Percentiles rank a stretch among this genome's conserved stretches.
Conservation (phyloP, 2,888 invertebrate genomes). For the Oscheius sp. region DNA sequence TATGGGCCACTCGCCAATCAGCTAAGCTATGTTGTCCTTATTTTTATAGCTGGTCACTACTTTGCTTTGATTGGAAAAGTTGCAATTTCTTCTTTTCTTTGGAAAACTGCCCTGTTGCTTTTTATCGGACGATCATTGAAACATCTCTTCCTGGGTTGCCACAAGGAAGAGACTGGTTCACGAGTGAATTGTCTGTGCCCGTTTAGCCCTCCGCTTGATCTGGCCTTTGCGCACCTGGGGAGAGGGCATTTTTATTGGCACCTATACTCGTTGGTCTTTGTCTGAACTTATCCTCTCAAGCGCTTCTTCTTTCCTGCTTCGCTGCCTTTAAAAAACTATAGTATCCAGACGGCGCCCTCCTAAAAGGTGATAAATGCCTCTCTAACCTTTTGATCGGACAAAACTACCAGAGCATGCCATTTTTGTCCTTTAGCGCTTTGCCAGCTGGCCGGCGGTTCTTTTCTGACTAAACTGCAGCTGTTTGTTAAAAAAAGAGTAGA, state of each 20-base stretch:
- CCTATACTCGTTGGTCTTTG: no score
- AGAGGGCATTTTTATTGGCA: background rate
- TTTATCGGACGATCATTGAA: no score
- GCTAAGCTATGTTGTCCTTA: constrained; percentile 1
- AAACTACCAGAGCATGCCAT: no score
- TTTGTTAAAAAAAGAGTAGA: background rate
- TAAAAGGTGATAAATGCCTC: no score
- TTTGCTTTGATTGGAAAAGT: background rate
- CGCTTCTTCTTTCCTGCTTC: background rate
- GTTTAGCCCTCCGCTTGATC: background rate
- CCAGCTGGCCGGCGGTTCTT: background rate
- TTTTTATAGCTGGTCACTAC: background rate
- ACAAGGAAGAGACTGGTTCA: background rate
- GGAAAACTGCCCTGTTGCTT: no score
- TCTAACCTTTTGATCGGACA: no score
- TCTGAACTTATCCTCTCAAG: background rate
- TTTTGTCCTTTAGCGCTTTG: no score
- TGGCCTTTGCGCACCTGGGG: background rate
- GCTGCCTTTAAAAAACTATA: no score
- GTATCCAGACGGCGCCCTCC: no score
- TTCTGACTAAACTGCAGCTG: no score
- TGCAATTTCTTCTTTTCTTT: background rate
- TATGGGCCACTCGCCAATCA: constrained; percentile 24
- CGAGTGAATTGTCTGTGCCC: no score
- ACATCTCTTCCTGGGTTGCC: background rate